Base-by-base conservation (phyloP, 1,140 invertebrate species). In the Aphis craccivora region DNA sequence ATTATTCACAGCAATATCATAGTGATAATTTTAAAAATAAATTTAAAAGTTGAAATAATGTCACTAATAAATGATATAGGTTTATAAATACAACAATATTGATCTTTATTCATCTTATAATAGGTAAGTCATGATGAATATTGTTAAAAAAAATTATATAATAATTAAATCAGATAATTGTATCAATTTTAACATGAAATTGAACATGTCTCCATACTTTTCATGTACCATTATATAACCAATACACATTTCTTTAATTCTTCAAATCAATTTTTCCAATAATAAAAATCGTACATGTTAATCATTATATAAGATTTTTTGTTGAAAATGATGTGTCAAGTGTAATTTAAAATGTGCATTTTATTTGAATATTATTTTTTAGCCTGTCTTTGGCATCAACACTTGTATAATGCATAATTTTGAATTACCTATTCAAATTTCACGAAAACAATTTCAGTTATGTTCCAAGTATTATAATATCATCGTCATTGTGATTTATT, bases 281-380 rank as follows among this genome's bases (percentile, higher is more conserved):
- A 30, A 81, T 37, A 81, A 81, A 18, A 81, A 22, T 8, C 35
- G 30, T 0, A 35, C 14, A 81, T 37, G 22, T 35, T 23, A 81
- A 67, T 67, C 60, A 22, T 20, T 37, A 81, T 81, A 35, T 37
- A 81, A 81, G 76, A 37, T 35, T 81, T 37, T 37, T 23, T 7
- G 76, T 35, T 35, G n/a, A 37, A 81, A 37, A 35, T 22, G 8
- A 7, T 37, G 37, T 81, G 35, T 22, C 8, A 81, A 81, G 35
- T 81, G 20, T 81, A 81, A 81, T 81, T 81, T 81, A 81, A 81
- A 81, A 81, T 81, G 35, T 81, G 35, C 35, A 81, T 81, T 81
- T 81, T 81, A 67, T 81, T 81, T 81, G 35, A 81, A 81, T 81
- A 81, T 81, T 37, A 35, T 81, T 2, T 81, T 35, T 81, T 37